These are phyloP conservation scores for Danio kyathit DNA, from an alignment of 2,797 vertebrate genomes.

Conservation along the genomic window DNA sequence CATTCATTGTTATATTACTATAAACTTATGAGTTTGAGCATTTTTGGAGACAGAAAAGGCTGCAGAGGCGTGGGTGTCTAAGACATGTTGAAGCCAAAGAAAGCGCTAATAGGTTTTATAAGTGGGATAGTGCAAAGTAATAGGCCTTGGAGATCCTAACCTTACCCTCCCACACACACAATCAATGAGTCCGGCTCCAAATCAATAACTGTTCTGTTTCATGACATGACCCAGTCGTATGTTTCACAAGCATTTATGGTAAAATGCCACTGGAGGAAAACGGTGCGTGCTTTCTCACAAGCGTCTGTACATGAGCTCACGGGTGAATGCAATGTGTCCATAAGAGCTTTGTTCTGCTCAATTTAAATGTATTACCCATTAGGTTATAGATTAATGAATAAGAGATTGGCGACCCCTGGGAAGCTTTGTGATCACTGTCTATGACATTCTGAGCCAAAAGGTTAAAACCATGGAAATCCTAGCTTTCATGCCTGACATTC, in stretches of 20 bases:
- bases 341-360: conserved; percentile 33
- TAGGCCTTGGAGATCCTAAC: conserved; percentile 31
- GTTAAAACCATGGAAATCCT: conserved; percentile 61
- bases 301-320: neutral
- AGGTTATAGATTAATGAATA: conserved; percentile 47
- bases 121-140: conserved; percentile 30
- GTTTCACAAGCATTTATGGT: conserved; percentile 32
- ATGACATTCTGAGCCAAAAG: conserved; percentile 56
- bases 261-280: conserved; percentile 17
- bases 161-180: conserved; percentile 28
- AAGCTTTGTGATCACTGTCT: conserved; percentile 52
- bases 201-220: conserved; percentile 33
- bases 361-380: conserved; percentile 30
- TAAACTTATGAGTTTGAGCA: neutral
- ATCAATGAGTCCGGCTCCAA: conserved; percentile 37
- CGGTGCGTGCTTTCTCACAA: neutral
- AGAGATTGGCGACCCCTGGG: conserved; percentile 35
- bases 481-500: conserved; percentile 63
- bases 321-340: neutral
- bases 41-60: neutral
- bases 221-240: conserved; percentile 23
- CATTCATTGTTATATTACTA: neutral
- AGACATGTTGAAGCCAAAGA: neutral
- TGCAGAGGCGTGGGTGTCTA: neutral
- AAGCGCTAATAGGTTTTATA: conserved; percentile 38